Evolutionary conservation across 2,797 vertebrate species (phyloP).

Genomic region (Sebastes dallii): DNA sequence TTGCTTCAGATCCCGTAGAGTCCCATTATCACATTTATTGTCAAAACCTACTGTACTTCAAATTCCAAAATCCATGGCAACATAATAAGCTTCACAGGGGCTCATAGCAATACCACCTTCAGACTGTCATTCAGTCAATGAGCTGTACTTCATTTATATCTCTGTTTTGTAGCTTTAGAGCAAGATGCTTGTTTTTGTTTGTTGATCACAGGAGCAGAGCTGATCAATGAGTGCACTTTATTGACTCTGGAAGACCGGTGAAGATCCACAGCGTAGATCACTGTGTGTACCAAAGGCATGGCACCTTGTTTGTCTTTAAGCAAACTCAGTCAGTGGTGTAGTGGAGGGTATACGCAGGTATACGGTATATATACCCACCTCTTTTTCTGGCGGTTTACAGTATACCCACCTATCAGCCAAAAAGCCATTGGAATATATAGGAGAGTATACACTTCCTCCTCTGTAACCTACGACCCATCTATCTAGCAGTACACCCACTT

Average conservation of each 20-base stretch:
- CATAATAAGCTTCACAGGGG: constrained; percentile 6
- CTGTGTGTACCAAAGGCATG: not conserved
- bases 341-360: too few species aligned
- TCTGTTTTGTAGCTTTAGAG: not conserved
- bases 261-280: not conserved
- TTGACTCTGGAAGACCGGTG: not conserved
- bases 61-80: not conserved
- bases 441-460: too few species aligned
- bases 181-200: not conserved
- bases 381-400: too few species aligned
- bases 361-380: too few species aligned
- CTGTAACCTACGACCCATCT: too few species aligned
- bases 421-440: too few species aligned
- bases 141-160: not conserved
- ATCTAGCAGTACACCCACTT: too few species aligned
- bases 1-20: not conserved
- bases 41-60: not conserved
- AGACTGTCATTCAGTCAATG: not conserved
- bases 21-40: not conserved
- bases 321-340: not conserved
- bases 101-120: not conserved
- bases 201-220: not conserved
- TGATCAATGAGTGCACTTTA: not conserved
- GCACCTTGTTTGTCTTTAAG: not conserved
- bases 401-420: too few species aligned